Base-by-base conservation (phyloP, 1,140 invertebrate species). In the Oscheius sp. region DNA sequence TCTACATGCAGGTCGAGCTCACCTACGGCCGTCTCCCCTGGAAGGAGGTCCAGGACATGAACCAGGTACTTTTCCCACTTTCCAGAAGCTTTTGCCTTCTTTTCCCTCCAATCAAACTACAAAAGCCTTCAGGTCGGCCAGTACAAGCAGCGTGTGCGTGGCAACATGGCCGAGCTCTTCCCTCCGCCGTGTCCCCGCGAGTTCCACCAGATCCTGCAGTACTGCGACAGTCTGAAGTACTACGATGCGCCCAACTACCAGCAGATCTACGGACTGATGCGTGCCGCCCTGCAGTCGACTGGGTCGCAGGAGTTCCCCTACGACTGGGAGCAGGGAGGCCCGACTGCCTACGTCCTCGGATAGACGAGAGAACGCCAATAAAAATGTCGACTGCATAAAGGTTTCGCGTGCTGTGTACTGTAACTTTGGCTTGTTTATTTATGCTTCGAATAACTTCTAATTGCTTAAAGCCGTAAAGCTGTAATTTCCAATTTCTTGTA, bases 231-330 rank as follows among this genome's bases (percentile, higher is more conserved):
- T 7, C 61, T 67, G 31, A 46, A 75, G 23, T 76, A 76, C 72
- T 76, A 61, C 63, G 72, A 78, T 20, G 59, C 76, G 28, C 74
- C 74, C 10, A 74, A 74, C 72, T 76, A 76, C 55, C 32, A 45
- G 26, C 49, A 67, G 28, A 78, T 78, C 34, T 76, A 76, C 49
- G n/a, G 36, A 34, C 31, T 70, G 28, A 66, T 79, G 72, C 67
- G 75, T 3, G 49, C 62, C 15, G 69, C 73, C 23, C 59, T 80
- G 13, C 35, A 34, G 7, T 73, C 49, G 1, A 73, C 35, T 10
- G 58, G 76, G n/a, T 55, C 63, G 42, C 77, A 68, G 15, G 79
- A 80, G 55, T 80, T 80, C 45, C 79, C 79, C 20, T 80, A 80
- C 45, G 79, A 76, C 32, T 77, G 73, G 73, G 73, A 75, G 63